phyloP scores from a whole-genome alignment of 2,888 invertebrate species.

The Nomada ruficornis region DNA sequence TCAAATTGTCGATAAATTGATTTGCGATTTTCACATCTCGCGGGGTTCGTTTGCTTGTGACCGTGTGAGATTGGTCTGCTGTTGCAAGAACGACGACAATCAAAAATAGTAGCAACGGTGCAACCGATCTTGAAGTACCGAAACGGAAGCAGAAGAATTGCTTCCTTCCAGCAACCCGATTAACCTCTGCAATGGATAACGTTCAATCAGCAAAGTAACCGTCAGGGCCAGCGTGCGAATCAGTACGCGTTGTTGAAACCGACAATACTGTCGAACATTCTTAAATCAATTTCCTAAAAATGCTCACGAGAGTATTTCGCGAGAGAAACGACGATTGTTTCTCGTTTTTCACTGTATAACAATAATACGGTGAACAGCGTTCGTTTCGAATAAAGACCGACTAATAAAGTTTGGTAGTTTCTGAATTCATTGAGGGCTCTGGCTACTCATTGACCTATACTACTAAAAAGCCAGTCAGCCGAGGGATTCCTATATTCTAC shows the following conservation, averaged over 20 bases:
- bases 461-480: not conserved
- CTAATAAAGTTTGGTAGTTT: too few relatives aligned
- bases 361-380: not conserved
- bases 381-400: too few relatives aligned
- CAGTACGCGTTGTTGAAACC: slow-evolving; percentile 8
- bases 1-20: too few relatives aligned
- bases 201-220: slow-evolving; percentile 69
- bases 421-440: too few relatives aligned
- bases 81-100: not conserved
- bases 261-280: slow-evolving; percentile 65
- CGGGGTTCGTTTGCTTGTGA: not conserved
- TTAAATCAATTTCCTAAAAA: slow-evolving; percentile 70
- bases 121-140: slow-evolving; percentile 33
- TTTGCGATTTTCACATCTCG: too few relatives aligned
- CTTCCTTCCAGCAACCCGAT: slow-evolving; percentile 70
- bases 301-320: slow-evolving; percentile 72
- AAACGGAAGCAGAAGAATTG: slow-evolving; percentile 51
- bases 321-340: slow-evolving; percentile 75
- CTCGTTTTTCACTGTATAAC: not conserved
- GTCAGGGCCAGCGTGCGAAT: slow-evolving; percentile 39
- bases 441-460: not conserved
- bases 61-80: too few relatives aligned
- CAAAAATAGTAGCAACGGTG: slow-evolving; percentile 18
- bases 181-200: slow-evolving; percentile 69
- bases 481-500: slow-evolving; percentile 11